These are phyloP conservation scores for Myanophis thanlyinensis DNA, from an alignment of 2,113 vertebrate genomes.

Conservation along the genomic window DNA sequence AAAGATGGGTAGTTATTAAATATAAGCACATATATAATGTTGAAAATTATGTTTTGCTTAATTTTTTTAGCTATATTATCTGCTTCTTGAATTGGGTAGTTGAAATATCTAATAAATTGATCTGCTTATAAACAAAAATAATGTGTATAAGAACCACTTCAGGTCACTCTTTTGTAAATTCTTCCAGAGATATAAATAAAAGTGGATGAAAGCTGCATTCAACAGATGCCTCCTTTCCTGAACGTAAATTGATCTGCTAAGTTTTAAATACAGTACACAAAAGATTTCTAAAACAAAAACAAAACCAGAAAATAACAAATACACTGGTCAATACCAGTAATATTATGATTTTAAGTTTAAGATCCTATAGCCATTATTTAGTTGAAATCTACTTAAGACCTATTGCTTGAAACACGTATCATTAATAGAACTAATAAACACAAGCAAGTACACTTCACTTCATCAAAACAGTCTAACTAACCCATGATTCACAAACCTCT, in stretches of 20 bases:
- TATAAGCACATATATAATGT: neutral
- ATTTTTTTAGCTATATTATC: neutral
- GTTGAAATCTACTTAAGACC: neutral
- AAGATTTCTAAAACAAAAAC: neutral
- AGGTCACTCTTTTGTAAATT: neutral
- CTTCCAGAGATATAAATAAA: neutral
- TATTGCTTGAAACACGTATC: neutral
- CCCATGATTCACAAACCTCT: constrained; percentile 75
- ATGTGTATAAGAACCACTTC: neutral
- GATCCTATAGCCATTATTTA: neutral
- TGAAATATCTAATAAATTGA: neutral
- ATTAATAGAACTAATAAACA: neutral
- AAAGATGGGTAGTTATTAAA: neutral
- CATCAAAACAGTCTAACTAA: neutral
- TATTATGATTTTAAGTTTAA: neutral
- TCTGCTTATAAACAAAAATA: neutral
- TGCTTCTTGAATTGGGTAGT: neutral
- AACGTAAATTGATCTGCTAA: neutral
- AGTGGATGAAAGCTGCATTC: neutral
- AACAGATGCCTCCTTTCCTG: neutral
- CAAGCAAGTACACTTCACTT: constrained; percentile 5
- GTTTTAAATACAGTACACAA: neutral
- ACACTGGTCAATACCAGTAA: neutral
- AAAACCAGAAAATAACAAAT: neutral
- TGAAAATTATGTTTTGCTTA: neutral